A percentile compares a stretch with the other conserved stretches of the same genome.
Conservation (phyloP, 2,113 vertebrate species). For the Lota lota region DNA sequence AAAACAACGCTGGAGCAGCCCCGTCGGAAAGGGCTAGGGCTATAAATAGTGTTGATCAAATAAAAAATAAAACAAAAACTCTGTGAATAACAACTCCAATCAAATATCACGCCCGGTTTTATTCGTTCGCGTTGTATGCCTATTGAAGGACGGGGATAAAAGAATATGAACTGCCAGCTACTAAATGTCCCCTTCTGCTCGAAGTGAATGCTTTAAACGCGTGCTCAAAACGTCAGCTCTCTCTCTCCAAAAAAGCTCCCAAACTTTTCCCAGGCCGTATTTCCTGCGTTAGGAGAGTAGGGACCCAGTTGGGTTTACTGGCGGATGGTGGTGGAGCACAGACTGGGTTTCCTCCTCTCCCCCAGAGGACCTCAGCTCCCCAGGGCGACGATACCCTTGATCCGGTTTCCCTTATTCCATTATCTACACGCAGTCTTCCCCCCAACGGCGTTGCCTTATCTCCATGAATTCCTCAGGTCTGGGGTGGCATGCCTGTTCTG, state of each 20-base stretch:
- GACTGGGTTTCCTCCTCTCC: constrained; percentile 61
- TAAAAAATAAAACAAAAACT: constrained; percentile 31
- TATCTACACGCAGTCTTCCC: constrained; percentile 12
- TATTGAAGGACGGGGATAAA: neutral
- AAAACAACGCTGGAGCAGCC: constrained; percentile 49
- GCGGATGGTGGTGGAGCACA: constrained; percentile 50
- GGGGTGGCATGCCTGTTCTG: constrained; percentile 50
- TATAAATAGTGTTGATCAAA: constrained; percentile 70
- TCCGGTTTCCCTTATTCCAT: constrained; percentile 15
- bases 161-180: neutral
- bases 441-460: constrained; percentile 22
- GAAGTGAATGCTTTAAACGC: constrained; percentile 37
- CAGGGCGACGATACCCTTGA: constrained; percentile 19
- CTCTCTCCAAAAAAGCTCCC: constrained; percentile 33
- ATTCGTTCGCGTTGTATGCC: constrained; percentile 1
- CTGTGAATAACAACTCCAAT: constrained; percentile 51
- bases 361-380: constrained; percentile 37
- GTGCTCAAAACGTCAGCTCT: constrained; percentile 46
- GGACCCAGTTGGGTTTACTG: constrained; percentile 39
- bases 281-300: constrained; percentile 62
- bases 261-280: constrained; percentile 68
- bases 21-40: constrained; percentile 54
- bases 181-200: neutral
- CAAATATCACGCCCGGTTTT: constrained; percentile 4
- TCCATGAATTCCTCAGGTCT: constrained; percentile 37